Conservation (phyloP, 2,113 vertebrate species). For the Chauna torquata region DNA sequence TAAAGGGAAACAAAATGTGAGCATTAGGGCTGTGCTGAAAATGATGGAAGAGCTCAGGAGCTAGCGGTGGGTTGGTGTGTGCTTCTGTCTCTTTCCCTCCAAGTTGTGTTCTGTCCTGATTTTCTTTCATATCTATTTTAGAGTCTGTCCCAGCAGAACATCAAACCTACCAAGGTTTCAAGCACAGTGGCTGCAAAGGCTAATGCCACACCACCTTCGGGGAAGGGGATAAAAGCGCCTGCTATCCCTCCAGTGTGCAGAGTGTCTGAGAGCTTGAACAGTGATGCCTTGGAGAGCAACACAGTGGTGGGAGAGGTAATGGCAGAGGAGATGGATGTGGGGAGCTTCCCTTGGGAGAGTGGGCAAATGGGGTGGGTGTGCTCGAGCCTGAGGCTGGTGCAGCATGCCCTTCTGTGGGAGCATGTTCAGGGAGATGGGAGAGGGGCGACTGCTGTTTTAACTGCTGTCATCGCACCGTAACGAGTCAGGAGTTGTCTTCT, state of each 20-base stretch:
- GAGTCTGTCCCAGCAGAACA: neutral
- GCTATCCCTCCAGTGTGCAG: neutral
- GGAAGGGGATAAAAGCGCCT: neutral
- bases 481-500: neutral
- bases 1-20: neutral
- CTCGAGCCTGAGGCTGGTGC: neutral
- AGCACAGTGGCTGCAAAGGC: neutral
- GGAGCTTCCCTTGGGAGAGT: neutral
- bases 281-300: neutral
- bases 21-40: neutral
- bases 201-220: neutral
- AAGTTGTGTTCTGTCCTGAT: neutral
- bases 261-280: neutral
- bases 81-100: neutral
- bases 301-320: neutral
- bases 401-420: neutral
- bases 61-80: neutral
- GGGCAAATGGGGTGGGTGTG: neutral
- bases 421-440: accelerated
- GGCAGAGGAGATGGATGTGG: neutral
- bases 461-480: accelerated
- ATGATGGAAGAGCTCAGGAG: neutral
- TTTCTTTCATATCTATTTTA: neutral
- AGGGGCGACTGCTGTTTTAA: neutral
- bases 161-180: neutral